Base-by-base conservation (phyloP, 2,888 invertebrate species). In the Hyppa rectilinea region DNA sequence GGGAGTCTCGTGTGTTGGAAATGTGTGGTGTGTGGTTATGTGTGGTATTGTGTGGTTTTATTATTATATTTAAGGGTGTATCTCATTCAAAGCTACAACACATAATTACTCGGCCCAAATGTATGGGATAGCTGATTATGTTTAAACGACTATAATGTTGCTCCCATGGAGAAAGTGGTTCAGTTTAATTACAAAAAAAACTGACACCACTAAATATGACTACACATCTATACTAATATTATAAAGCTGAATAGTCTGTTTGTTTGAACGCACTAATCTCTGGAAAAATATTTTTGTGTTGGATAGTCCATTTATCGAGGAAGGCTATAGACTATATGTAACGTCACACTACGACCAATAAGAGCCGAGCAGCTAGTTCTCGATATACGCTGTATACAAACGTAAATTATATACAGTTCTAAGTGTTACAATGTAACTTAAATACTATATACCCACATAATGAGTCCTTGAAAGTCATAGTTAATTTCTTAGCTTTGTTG, bases 401-500 rank as follows among this genome's bases (percentile, higher is more conserved):
- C 43, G 49, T 26, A 53, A 34, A 50, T 43, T 56, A n/a, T 45
- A 29, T n/a, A 4, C 43, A 50, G 26, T 52, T 38, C 5, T 60
- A 38, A 29, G 38, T 40, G 26, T 26, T 10, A 50, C 36, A 17
- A 31, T 56, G 43, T 29, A 36, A 29, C 49, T 26, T 61, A 45
- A 23, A 26, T 34, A 34, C n/a, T 31, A 59, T n/a, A 14, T 43
- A 34, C 20, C 4, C 38, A 65, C 7, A 36, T 43, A 20, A 64
- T 17, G 2, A 50, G 49, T 58, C 64, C 78, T 80, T 78, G 76
- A 80, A 60, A 63, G 29, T 7, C 3, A 50, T 55, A 56, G n/a
- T 58, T 58, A 62, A 69, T 65, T 65, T 70, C 56, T 71, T n/a
- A 50, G 26, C 26, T 20, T 10, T 63, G 59, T 78, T 70, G 34